Conservation (phyloP, 30 jellyfish, hydroid and myxozoan species). For the Rhopilema esculentum region DNA sequence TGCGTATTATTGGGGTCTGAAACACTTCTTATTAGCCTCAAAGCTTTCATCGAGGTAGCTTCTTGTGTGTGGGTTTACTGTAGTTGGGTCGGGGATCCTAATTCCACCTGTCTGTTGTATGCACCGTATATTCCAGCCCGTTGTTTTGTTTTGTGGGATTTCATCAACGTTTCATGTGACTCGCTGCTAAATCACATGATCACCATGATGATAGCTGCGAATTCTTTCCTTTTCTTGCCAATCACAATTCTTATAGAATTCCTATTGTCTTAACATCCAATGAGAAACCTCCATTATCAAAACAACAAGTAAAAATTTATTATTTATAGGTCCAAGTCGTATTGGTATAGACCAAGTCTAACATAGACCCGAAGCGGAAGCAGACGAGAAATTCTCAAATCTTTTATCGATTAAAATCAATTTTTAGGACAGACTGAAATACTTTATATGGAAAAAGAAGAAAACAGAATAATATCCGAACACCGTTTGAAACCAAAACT, state of each 20-base stretch:
- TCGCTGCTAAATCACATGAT: slow-evolving; percentile 38
- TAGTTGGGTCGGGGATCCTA: neutral
- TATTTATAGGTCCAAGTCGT: slow-evolving; percentile 17
- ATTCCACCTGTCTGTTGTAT: neutral
- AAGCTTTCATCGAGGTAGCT: neutral
- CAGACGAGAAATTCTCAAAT: neutral
- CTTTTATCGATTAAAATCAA: neutral
- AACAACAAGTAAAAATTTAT: neutral
- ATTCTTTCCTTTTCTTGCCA: slow-evolving; percentile 31
- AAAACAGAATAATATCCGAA: slow-evolving; percentile 60
- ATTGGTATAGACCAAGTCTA: slow-evolving; percentile 51
- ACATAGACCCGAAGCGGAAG: slow-evolving; percentile 55
- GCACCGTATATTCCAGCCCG: neutral
- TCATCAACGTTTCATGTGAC: slow-evolving; percentile 14
- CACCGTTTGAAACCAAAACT: slow-evolving; percentile 68
- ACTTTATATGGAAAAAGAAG: slow-evolving; percentile 73
- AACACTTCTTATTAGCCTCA: neutral
- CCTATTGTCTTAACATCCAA: slow-evolving; percentile 30
- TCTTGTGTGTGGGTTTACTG: neutral
- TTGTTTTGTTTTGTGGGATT: neutral
- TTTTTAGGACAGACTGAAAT: neutral
- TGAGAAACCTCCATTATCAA: slow-evolving; percentile 7
- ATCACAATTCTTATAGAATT: neutral
- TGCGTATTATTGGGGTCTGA: too few species aligned
- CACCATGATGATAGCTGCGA: slow-evolving; percentile 52